Evolutionary conservation across 2,797 vertebrate species (phyloP).

Genomic region (Phoeniculus purpureus): DNA sequence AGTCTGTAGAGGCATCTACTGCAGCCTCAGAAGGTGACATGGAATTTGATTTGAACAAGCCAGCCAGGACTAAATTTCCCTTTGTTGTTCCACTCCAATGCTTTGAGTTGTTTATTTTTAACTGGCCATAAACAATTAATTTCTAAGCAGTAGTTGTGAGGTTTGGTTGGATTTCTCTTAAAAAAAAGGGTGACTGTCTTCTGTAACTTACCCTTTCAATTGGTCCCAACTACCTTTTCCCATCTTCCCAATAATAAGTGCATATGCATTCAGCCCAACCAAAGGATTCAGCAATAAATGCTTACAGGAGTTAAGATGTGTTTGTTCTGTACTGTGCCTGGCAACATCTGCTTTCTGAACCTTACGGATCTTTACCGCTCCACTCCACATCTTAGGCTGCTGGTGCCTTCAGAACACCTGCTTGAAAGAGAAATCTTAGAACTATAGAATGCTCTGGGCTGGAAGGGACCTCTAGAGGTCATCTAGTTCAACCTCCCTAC

Average conservation of each 20-base stretch:
- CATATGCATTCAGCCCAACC: not conserved
- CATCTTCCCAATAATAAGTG: not conserved
- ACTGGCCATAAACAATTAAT: not conserved
- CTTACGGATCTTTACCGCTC: not conserved
- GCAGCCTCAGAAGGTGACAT: not conserved
- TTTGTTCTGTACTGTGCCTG: fast-evolving
- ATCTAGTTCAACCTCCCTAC: no score
- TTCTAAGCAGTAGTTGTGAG: not conserved
- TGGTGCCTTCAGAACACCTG: not conserved
- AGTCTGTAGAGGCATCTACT: not conserved
- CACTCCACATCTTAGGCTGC: not conserved
- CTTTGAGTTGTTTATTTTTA: not conserved
- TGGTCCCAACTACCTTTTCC: not conserved
- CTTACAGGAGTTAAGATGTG: not conserved
- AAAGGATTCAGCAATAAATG: not conserved
- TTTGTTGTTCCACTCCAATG: not conserved
- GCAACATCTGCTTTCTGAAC: not conserved
- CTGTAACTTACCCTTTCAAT: not conserved
- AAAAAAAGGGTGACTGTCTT: no score
- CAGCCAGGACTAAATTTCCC: not conserved
- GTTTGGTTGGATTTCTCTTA: not conserved
- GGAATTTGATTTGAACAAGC: not conserved
- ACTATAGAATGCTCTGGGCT: no score
- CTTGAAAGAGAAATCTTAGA: not conserved
- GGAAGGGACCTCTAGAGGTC: no score